Evolutionary conservation across 2,113 vertebrate genomes (phyloP).

Genomic region (Kobus ellipsiprymnus): DNA sequence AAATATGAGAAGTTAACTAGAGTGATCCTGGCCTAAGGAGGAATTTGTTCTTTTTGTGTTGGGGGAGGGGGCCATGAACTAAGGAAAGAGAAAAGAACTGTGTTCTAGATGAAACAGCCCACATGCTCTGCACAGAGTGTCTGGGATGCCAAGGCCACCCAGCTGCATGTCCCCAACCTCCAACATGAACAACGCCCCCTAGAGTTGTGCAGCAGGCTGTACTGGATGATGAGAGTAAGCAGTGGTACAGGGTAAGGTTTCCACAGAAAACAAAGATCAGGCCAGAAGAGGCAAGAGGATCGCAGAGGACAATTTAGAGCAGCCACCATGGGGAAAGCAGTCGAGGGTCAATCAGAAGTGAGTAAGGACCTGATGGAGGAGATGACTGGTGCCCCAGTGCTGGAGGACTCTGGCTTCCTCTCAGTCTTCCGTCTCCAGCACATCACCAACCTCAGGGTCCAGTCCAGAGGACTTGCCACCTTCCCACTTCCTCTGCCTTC

Average conservation of each 20-base stretch:
- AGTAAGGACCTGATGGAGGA: not conserved
- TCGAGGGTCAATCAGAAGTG: no score
- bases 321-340: fast-evolving
- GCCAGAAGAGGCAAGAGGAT: not conserved
- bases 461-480: not conserved
- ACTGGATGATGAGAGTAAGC: no score
- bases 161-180: not conserved
- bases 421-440: not conserved
- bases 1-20: not conserved
- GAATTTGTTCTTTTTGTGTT: not conserved
- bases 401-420: not conserved
- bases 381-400: not conserved
- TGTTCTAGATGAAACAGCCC: not conserved
- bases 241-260: not conserved
- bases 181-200: not conserved
- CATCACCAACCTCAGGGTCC: not conserved
- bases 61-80: no score
- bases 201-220: not conserved
- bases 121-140: fast-evolving
- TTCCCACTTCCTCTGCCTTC: not conserved
- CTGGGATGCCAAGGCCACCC: not conserved
- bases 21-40: not conserved
- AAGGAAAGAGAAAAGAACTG: not conserved
- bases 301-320: not conserved
- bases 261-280: not conserved